Evolutionary conservation across 2,113 vertebrate species (phyloP).

Genomic region (Gorilla gorilla): DNA sequence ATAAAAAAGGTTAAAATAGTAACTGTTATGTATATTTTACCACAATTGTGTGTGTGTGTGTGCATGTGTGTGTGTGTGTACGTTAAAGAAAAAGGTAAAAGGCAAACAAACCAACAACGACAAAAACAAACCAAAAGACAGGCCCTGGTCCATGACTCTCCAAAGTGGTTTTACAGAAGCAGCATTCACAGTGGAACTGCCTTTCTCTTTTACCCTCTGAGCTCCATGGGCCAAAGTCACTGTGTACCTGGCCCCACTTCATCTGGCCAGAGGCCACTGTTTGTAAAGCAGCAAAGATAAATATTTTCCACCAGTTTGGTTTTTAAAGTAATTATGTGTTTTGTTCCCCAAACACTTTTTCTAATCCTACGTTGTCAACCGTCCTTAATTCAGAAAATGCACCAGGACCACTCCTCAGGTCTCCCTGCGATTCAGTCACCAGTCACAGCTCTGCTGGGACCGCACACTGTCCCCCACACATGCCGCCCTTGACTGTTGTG

Average conservation of each 20-base stretch:
- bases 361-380: neutral
- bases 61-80: too few species aligned
- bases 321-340: constrained; percentile 64
- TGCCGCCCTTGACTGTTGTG: rapidly evolving
- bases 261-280: constrained; percentile 37
- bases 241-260: neutral
- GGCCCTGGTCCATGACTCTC: rapidly evolving
- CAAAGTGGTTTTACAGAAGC: rapidly evolving
- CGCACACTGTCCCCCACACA: rapidly evolving
- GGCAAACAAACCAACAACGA: neutral
- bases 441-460: neutral
- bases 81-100: neutral
- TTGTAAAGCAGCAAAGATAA: constrained; percentile 48
- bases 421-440: rapidly evolving
- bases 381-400: neutral
- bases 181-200: rapidly evolving
- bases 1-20: neutral
- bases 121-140: rapidly evolving
- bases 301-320: constrained; percentile 58
- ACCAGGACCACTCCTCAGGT: rapidly evolving
- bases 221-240: neutral
- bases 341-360: neutral
- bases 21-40: neutral
- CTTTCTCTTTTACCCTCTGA: neutral
- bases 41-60: too few species aligned